A percentile compares a stretch with the other conserved stretches of the same genome.
These are phyloP conservation scores for Dendropsophus ebraccatus DNA, from an alignment of 2,113 vertebrate species.

Conservation along the genomic window DNA sequence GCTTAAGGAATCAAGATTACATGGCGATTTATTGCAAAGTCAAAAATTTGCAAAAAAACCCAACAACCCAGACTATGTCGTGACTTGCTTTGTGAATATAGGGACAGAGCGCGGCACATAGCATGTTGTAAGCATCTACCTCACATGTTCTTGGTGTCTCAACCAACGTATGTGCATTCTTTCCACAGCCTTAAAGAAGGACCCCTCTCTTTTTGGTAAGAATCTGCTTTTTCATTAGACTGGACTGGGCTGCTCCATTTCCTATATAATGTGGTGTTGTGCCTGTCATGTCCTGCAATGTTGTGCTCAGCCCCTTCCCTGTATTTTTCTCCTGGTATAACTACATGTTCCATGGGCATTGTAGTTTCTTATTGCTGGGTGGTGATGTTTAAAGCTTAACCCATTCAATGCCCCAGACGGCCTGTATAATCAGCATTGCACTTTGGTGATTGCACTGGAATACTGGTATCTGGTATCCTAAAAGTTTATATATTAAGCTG, in stretches of 20 bases:
- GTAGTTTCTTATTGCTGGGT: background rate
- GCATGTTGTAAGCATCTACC: slow-evolving; percentile 18
- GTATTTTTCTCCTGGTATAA: too few species aligned
- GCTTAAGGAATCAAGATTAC: too few species aligned
- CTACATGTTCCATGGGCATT: background rate
- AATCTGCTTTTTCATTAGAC: slow-evolving; percentile 62
- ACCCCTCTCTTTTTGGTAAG: slow-evolving; percentile 79
- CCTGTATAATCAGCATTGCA: background rate
- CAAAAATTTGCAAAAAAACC: too few species aligned
- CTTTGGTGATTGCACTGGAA: background rate
- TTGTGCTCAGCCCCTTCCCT: background rate
- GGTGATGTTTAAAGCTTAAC: background rate
- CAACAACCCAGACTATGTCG: too few species aligned
- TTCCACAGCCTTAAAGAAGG: slow-evolving; percentile 81
- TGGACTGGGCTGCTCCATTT: slow-evolving; percentile 16
- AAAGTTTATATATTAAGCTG: too few species aligned
- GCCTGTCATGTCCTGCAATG: slow-evolving; percentile 13
- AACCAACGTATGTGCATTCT: slow-evolving; percentile 63
- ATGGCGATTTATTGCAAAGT: too few species aligned
- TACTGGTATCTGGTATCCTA: too few species aligned
- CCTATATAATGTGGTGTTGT: slow-evolving; percentile 7
- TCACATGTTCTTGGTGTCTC: slow-evolving; percentile 30
- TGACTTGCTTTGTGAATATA: background rate
- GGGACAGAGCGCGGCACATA: background rate
- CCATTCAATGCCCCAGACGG: background rate